A percentile compares a stretch with the other conserved stretches of the same genome.
These are phyloP conservation scores for Drosophila hamatofila DNA, from an alignment of 2,888 invertebrate species.

Conservation along the genomic window DNA sequence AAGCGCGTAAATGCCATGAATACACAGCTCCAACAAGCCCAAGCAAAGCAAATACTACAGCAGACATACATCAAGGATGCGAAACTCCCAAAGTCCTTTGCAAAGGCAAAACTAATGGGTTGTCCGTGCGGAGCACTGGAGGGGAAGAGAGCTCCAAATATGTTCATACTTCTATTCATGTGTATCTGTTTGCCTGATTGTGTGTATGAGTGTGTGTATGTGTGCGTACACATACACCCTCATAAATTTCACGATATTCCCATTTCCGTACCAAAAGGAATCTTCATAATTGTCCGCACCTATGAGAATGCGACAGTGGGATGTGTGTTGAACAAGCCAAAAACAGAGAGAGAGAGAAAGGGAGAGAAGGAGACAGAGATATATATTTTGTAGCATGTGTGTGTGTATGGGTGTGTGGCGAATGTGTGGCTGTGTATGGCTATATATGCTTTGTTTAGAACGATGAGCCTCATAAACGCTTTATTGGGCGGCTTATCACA, in stretches of 20 bases:
- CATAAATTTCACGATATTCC: conserved; percentile 44
- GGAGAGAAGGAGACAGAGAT: not conserved
- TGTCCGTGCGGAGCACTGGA: conserved; percentile 32
- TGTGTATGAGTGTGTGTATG: not conserved
- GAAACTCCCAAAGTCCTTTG: not conserved
- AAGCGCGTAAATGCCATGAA: conserved; percentile 38
- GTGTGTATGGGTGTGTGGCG: not conserved
- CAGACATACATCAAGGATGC: conserved; percentile 28
- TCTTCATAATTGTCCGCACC: conserved; percentile 52
- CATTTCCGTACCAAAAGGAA: conserved; percentile 32
- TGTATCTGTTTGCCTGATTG: not conserved
- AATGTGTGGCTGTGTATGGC: not conserved
- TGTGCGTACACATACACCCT: conserved; percentile 1
- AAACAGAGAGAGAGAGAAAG: not conserved
- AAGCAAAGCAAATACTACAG: conserved; percentile 17
- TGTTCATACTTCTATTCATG: conserved; percentile 20
- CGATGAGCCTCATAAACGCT: conserved; percentile 33
- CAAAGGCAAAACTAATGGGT: conserved; percentile 54
- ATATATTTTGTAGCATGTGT: not conserved
- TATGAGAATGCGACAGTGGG: conserved; percentile 1
- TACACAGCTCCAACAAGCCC: conserved; percentile 12
- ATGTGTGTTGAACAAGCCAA: not conserved
- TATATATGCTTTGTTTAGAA: conserved; percentile 16
- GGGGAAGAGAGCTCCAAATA: conserved; percentile 24
- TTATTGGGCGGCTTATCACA: conserved; percentile 20